A percentile compares a stretch with the other conserved stretches of the same genome.
These are phyloP conservation scores for Tetragonisca angustula DNA, from an alignment of 2,888 invertebrate species.

Conservation along the genomic window DNA sequence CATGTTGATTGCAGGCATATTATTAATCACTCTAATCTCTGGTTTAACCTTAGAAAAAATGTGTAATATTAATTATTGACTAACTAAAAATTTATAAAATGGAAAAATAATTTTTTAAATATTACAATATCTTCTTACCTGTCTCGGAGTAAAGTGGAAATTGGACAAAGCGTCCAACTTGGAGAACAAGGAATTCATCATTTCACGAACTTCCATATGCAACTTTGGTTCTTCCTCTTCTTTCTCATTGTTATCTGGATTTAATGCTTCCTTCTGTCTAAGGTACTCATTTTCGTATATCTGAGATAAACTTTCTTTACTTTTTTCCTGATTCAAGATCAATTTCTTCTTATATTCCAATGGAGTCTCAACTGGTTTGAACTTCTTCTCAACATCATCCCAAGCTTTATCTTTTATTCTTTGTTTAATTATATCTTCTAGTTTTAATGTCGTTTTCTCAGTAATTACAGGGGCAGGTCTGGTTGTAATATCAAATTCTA, in stretches of 20 bases:
- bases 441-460: constrained; percentile 92
- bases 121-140: constrained; percentile 82
- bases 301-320: constrained; percentile 95
- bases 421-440: constrained; percentile 96
- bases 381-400: constrained; percentile 96
- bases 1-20: constrained; percentile 95
- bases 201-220: constrained; percentile 91
- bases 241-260: constrained; percentile 86
- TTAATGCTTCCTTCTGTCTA: constrained; percentile 87
- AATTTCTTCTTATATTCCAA: constrained; percentile 94
- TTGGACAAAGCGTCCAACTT: constrained; percentile 97
- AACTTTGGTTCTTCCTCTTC: constrained; percentile 89
- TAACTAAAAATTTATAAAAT: background rate
- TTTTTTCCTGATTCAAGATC: constrained; percentile 96
- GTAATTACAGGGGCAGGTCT: constrained; percentile 96
- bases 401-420: constrained; percentile 96
- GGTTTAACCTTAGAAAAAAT: constrained; percentile 87
- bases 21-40: constrained; percentile 95
- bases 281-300: constrained; percentile 96
- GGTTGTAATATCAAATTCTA: constrained; percentile 94
- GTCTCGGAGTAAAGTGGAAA: constrained; percentile 96
- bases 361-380: constrained; percentile 92
- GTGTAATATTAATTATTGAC: constrained; percentile 14
- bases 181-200: constrained; percentile 91
- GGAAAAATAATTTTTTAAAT: background rate